These are phyloP conservation scores for Myxocyprinus asiaticus DNA, from an alignment of 2,113 vertebrate species.

Conservation along the genomic window DNA sequence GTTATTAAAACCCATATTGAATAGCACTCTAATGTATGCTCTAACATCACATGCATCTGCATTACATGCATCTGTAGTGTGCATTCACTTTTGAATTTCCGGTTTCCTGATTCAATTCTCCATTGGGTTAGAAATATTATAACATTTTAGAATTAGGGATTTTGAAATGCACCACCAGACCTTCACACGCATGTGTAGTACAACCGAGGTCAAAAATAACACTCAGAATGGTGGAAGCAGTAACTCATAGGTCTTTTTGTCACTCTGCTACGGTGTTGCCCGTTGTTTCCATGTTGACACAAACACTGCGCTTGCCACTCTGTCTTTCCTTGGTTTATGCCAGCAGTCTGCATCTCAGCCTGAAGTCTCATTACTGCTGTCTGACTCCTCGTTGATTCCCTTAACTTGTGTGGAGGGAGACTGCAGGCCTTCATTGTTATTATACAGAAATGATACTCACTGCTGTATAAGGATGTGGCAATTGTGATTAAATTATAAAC, in stretches of 20 bases:
- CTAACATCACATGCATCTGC: conserved; percentile 31
- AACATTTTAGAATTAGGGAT: no score
- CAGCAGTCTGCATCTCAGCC: neutral
- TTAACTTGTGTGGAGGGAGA: neutral
- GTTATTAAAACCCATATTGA: neutral
- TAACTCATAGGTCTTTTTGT: neutral
- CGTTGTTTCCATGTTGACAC: neutral
- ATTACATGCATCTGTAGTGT: conserved; percentile 15
- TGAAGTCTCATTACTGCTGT: neutral
- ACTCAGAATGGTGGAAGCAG: neutral
- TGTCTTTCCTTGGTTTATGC: conserved; percentile 1
- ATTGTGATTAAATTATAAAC: neutral
- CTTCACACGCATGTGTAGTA: conserved; percentile 21
- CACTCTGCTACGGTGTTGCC: neutral
- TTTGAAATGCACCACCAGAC: no score
- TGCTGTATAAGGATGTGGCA: conserved; percentile 46
- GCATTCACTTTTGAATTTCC: no score
- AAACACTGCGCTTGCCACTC: neutral
- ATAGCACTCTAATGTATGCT: conserved; percentile 18
- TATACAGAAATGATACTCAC: conserved; percentile 55
- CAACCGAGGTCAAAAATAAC: neutral
- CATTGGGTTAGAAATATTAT: no score
- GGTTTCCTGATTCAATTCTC: no score
- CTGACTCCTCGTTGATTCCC: conserved; percentile 3
- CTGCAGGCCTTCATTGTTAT: conserved; percentile 27